These are phyloP conservation scores for Sarcophaga variegata DNA, from an alignment of 2,888 invertebrate species.

Conservation along the genomic window DNA sequence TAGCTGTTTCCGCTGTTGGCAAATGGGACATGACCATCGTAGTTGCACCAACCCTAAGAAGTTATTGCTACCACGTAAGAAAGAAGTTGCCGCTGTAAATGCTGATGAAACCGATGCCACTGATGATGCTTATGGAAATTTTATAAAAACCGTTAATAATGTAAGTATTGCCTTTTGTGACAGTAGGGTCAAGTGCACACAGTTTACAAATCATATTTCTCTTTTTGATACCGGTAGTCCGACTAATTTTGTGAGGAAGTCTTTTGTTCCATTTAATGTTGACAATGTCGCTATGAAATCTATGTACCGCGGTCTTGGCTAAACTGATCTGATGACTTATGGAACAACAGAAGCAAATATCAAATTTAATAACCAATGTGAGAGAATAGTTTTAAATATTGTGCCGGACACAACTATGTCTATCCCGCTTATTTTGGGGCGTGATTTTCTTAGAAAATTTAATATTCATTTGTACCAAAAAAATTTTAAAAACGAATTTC, in stretches of 20 bases:
- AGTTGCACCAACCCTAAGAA: conserved; percentile 56
- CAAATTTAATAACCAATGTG: conserved; percentile 45
- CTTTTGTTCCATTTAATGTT: conserved; percentile 37
- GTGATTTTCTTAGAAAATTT: conserved; percentile 47
- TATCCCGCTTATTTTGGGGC: conserved; percentile 43
- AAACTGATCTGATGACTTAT: conserved; percentile 27
- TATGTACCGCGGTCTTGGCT: conserved; percentile 14
- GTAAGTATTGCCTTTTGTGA: conserved; percentile 44
- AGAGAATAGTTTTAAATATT: conserved; percentile 28
- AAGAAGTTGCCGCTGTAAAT: conserved; percentile 12
- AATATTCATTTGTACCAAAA: conserved; percentile 47
- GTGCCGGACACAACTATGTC: conserved; percentile 46
- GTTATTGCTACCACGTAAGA: background rate
- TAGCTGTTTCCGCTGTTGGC: conserved; percentile 58
- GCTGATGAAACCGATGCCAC: background rate
- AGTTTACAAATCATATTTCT: conserved; percentile 50
- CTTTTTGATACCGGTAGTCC: conserved; percentile 62
- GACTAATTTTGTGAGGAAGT: conserved; percentile 44
- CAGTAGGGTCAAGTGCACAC: conserved; percentile 34
- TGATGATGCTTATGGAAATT: conserved; percentile 8
- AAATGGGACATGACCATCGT: conserved; percentile 54
- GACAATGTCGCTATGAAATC: conserved; percentile 21
- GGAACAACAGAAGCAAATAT: conserved; percentile 43
- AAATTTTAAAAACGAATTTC: background rate
- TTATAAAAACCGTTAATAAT: conserved; percentile 42